Conservation (phyloP, 1,140 invertebrate species). For the Heliothis subflexa region DNA sequence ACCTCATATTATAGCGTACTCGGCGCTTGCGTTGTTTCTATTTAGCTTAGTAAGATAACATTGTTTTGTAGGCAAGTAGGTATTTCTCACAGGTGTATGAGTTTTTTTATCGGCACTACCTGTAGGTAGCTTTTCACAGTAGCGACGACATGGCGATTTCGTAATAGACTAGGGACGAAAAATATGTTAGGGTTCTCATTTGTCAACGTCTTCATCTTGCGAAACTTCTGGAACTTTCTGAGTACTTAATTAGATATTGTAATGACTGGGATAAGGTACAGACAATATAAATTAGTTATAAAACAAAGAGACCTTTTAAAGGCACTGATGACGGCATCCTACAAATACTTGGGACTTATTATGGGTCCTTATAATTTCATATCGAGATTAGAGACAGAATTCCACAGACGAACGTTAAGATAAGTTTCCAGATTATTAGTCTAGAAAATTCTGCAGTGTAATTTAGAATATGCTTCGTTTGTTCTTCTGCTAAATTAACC, state of each 20-base stretch:
- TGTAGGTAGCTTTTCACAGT: not conserved
- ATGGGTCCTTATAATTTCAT: constrained; percentile 21
- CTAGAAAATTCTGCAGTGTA: constrained; percentile 24
- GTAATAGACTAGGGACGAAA: constrained; percentile 1
- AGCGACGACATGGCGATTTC: not conserved
- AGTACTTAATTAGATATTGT: constrained; percentile 9
- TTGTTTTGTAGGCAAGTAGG: constrained; percentile 4
- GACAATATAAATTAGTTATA: not conserved
- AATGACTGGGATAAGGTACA: not conserved
- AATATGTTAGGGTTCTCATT: constrained; percentile 8
- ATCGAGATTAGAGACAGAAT: constrained; percentile 29
- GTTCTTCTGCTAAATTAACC: not conserved
- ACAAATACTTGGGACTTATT: not conserved
- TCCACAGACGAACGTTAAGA: not conserved
- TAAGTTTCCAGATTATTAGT: constrained; percentile 10
- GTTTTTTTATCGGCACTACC: constrained; percentile 11
- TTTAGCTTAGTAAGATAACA: constrained; percentile 31
- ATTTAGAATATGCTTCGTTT: constrained; percentile 1
- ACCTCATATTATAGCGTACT: constrained; percentile 47
- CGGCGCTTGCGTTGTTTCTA: constrained; percentile 34
- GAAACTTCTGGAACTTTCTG: constrained; percentile 17
- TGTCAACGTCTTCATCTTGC: not conserved
- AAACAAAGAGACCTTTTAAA: constrained; percentile 24
- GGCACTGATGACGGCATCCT: constrained; percentile 21
- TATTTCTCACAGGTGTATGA: constrained; percentile 30